Evolutionary conservation across 2,797 vertebrate genomes (phyloP).

Genomic region (Myotis planiceps): DNA sequence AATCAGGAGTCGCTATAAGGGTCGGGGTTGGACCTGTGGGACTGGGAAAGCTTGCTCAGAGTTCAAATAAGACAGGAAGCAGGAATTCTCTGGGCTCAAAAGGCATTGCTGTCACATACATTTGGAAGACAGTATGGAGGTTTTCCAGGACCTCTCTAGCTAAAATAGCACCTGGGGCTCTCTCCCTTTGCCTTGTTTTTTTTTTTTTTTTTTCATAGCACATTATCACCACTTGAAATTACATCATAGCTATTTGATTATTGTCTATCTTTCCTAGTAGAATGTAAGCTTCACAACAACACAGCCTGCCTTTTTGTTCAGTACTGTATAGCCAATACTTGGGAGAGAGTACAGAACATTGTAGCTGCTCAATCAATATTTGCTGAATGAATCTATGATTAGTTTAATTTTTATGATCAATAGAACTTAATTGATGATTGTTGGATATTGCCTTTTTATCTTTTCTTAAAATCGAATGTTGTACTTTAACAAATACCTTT

Average conservation of each 20-base stretch:
- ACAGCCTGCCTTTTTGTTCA: not conserved
- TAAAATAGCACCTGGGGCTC: not conserved
- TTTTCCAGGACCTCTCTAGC: not conserved
- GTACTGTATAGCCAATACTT: not conserved
- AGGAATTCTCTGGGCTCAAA: not conserved
- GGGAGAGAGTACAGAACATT: not conserved
- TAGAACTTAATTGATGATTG: conserved; percentile 14
- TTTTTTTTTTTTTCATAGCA: not conserved
- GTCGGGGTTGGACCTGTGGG: not conserved
- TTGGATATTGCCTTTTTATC: not conserved
- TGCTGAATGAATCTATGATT: not conserved
- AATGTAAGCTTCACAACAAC: not conserved
- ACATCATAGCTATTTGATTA: not conserved
- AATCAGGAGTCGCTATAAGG: not conserved
- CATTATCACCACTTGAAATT: not conserved
- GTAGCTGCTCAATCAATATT: not conserved
- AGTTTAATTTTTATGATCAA: conserved; percentile 4
- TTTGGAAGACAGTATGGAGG: not conserved
- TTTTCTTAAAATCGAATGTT: conserved; percentile 28
- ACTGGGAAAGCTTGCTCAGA: not conserved
- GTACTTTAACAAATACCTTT: conserved; percentile 26
- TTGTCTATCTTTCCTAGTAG: not conserved
- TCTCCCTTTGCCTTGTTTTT: not conserved
- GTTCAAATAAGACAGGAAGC: not conserved
- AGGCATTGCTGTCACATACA: not conserved